A percentile compares a stretch with the other conserved stretches of the same genome.
Conservation (phyloP, 1,140 invertebrate genomes). For the Phocides pigmalion region DNA sequence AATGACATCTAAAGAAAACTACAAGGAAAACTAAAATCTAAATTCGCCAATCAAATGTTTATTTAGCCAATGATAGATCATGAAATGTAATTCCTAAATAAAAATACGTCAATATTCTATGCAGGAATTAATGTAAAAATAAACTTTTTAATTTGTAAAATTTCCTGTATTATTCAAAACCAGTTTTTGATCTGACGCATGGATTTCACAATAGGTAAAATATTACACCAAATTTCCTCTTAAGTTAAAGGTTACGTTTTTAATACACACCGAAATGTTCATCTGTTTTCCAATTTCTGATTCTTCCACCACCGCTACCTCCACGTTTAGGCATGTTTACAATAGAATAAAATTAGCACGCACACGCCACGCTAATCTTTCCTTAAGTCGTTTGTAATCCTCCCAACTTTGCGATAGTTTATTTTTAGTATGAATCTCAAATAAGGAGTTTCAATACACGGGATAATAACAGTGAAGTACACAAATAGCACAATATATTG, state of each 20-base stretch:
- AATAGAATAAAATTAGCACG: slow-evolving; percentile 12
- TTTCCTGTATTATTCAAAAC: no score
- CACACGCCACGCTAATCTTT: slow-evolving; percentile 2
- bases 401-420: not conserved
- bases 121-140: no score
- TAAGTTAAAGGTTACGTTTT: slow-evolving; percentile 18
- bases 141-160: no score
- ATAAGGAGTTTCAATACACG: not conserved
- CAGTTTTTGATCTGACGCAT: not conserved
- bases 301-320: slow-evolving; percentile 53
- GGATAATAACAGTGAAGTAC: not conserved
- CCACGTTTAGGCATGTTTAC: slow-evolving; percentile 75
- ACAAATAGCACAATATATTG: not conserved
- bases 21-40: no score
- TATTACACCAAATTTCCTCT: not conserved
- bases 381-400: slow-evolving; percentile 9
- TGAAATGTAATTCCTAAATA: no score
- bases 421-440: not conserved
- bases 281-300: slow-evolving; percentile 63
- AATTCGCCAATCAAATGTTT: no score
- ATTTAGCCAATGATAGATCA: no score
- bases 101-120: no score
- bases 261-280: slow-evolving; percentile 78
- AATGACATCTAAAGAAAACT: no score
- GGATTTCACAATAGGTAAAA: not conserved